Evolutionary conservation across 2,113 vertebrate species (phyloP).

Genomic region (Oreochromis aureus): DNA sequence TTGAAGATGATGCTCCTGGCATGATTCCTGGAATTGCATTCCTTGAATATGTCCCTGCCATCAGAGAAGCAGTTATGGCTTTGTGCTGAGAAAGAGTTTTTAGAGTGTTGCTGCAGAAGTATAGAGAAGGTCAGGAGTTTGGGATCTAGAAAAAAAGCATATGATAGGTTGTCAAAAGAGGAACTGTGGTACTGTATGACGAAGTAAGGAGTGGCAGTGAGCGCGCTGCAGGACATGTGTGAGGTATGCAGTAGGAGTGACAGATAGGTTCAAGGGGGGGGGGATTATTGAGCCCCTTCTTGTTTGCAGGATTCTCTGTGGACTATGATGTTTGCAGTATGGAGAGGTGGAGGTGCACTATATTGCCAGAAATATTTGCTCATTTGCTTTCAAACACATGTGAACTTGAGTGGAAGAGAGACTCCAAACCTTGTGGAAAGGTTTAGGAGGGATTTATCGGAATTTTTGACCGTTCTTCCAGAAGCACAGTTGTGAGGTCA

Average conservation of each 20-base stretch:
- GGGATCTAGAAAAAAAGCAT: neutral
- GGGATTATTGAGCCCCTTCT: rapidly evolving
- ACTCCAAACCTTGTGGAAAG: rapidly evolving
- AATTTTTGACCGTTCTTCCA: rapidly evolving
- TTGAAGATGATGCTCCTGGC: neutral
- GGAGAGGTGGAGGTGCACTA: rapidly evolving
- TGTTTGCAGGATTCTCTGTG: neutral
- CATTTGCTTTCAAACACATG: rapidly evolving
- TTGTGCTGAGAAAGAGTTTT: neutral
- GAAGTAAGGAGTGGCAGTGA: neutral
- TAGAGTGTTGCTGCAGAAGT: neutral
- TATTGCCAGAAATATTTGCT: neutral
- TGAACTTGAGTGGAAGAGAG: neutral
- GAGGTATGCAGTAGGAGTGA: neutral
- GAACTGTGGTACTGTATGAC: neutral
- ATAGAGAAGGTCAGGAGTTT: neutral
- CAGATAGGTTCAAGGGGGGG: rapidly evolving
- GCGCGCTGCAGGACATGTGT: rapidly evolving
- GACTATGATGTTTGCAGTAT: neutral
- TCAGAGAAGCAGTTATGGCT: neutral
- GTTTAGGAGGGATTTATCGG: neutral
- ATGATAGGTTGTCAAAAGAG: neutral
- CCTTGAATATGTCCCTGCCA: neutral
- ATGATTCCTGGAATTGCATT: neutral
- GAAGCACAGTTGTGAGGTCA: neutral